Conservation (phyloP, 2,888 invertebrate species). For the Eulithis prunata region DNA sequence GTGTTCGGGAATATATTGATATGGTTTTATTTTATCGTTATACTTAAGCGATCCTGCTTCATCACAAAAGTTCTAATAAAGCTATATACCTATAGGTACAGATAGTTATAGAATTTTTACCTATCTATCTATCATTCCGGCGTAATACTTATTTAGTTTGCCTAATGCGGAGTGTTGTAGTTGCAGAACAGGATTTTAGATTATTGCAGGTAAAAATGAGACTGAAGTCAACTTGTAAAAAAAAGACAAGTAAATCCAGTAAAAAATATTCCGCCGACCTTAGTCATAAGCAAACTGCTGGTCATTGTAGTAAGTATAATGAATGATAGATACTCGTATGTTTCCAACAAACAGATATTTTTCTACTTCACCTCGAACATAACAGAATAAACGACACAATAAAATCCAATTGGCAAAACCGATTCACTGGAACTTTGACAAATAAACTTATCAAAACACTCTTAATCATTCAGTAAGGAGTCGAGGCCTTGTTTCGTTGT, state of each 20-base stretch:
- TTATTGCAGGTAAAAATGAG: too few species aligned
- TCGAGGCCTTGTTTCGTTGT: slow-evolving; percentile 1
- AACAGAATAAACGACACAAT: slow-evolving; percentile 50
- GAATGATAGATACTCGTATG: not conserved
- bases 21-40: slow-evolving; percentile 32
- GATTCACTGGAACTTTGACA: slow-evolving; percentile 45
- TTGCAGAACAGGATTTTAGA: too few species aligned
- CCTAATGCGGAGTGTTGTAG: too few species aligned
- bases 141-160: too few species aligned
- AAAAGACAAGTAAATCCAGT: not conserved
- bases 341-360: slow-evolving; percentile 24
- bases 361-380: slow-evolving; percentile 34
- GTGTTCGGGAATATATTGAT: slow-evolving; percentile 44
- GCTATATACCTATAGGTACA: not conserved
- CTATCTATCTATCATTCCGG: not conserved
- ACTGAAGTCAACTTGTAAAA: not conserved
- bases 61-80: slow-evolving; percentile 10
- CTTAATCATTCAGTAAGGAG: slow-evolving; percentile 51
- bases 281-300: slow-evolving; percentile 9
- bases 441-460: slow-evolving; percentile 57
- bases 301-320: slow-evolving; percentile 2
- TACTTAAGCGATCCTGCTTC: slow-evolving; percentile 22
- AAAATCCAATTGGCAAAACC: slow-evolving; percentile 49
- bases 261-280: slow-evolving; percentile 1
- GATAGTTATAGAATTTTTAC: too few species aligned